Percentiles rank a stretch among this genome's conserved stretches.
phyloP scores from a whole-genome alignment of 2,888 invertebrate genomes.

The Catocala fraxini region DNA sequence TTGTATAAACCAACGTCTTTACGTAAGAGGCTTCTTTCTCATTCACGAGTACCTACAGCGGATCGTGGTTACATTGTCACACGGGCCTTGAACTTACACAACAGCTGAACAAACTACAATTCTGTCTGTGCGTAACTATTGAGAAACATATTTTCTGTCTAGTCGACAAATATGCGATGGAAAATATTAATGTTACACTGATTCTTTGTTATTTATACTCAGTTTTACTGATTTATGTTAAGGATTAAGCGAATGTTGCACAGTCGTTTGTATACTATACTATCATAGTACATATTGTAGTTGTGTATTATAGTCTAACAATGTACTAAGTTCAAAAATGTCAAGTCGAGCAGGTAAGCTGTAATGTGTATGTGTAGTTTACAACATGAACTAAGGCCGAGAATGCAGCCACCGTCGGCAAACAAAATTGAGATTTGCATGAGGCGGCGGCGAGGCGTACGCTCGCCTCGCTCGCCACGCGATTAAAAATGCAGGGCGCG shows the following conservation, averaged over 20 bases:
- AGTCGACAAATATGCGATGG: conserved; percentile 37
- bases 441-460: conserved; percentile 75
- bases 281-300: background rate
- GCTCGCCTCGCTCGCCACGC: conserved; percentile 80
- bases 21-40: conserved; percentile 56
- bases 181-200: conserved; percentile 32
- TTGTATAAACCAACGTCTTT: conserved; percentile 46
- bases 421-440: conserved; percentile 85
- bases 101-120: conserved; percentile 72
- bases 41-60: conserved; percentile 45
- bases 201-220: conserved; percentile 24
- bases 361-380: conserved; percentile 61
- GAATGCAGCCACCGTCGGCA: conserved; percentile 82
- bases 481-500: conserved; percentile 85
- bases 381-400: conserved; percentile 74
- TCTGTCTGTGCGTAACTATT: conserved; percentile 53
- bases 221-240: conserved; percentile 3
- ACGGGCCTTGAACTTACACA: conserved; percentile 79
- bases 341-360: conserved; percentile 32
- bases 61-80: conserved; percentile 62
- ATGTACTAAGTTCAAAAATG: conserved; percentile 6
- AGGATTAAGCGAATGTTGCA: background rate
- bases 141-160: conserved; percentile 54
- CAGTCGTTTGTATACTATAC: background rate
- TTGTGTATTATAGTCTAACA: background rate